Conservation (phyloP, 2,113 vertebrate genomes). For the Dermatemys mawii region DNA sequence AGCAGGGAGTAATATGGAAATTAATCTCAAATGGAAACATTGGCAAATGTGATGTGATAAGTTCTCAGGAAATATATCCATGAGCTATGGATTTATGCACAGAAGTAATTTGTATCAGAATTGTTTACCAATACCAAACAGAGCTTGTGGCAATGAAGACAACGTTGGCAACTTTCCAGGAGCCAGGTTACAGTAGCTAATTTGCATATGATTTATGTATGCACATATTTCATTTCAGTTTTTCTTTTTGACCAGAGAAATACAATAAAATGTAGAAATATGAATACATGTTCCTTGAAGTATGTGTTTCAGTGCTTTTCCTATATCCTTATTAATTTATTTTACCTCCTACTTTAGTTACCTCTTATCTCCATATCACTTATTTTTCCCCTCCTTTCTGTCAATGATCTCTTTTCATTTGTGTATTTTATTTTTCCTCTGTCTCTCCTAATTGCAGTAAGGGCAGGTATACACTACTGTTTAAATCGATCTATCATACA, state of each 20-base stretch:
- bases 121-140: background rate
- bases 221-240: background rate
- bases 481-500: no score
- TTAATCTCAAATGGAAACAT: background rate
- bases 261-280: accelerated
- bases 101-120: background rate
- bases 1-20: background rate
- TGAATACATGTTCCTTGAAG: background rate
- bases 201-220: slow-evolving; percentile 27
- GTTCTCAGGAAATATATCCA: background rate
- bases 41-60: background rate
- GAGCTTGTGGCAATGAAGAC: background rate
- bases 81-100: background rate
- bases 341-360: background rate
- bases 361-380: background rate
- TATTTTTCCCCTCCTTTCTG: background rate
- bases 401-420: background rate
- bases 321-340: background rate
- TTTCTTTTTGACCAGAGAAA: background rate
- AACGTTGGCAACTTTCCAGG: background rate
- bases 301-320: background rate
- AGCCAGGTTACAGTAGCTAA: background rate
- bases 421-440: background rate
- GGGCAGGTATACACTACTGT: no score
- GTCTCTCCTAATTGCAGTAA: background rate